Conservation (phyloP, 2,888 invertebrate species). For the Cantharis nigra region DNA sequence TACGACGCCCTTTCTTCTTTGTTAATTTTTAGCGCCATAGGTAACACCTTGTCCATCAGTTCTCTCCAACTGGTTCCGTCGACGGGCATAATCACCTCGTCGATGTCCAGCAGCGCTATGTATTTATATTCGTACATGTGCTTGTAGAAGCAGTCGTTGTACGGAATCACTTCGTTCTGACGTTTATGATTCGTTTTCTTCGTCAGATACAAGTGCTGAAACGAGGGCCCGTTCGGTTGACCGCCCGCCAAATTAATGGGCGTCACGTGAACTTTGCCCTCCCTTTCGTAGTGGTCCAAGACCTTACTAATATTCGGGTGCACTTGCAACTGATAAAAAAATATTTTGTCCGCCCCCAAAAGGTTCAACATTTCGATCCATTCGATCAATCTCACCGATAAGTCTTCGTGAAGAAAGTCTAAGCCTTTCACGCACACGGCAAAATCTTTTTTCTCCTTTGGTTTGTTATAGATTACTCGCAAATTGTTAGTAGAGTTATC, state of each 20-base stretch:
- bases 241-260: constrained; percentile 86
- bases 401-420: constrained; percentile 89
- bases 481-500: constrained; percentile 85
- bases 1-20: constrained; percentile 73
- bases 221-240: constrained; percentile 86
- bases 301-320: constrained; percentile 91
- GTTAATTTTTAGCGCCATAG: constrained; percentile 69
- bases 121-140: constrained; percentile 89
- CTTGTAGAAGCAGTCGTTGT: constrained; percentile 94
- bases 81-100: constrained; percentile 93
- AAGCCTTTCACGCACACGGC: constrained; percentile 94
- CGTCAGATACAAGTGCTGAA: constrained; percentile 87
- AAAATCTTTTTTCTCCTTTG: constrained; percentile 74
- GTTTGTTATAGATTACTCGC: constrained; percentile 79
- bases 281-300: constrained; percentile 63
- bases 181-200: constrained; percentile 92
- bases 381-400: constrained; percentile 87
- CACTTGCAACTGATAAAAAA: constrained; percentile 88
- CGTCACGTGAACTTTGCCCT: constrained; percentile 74
- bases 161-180: constrained; percentile 93
- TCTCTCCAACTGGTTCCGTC: constrained; percentile 74
- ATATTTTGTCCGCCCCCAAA: constrained; percentile 89
- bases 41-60: constrained; percentile 71
- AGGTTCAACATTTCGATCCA: constrained; percentile 90
- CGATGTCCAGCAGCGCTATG: constrained; percentile 89